Base-by-base conservation (phyloP, 2,888 invertebrate genomes). In the Pseudococcus longispinus region DNA sequence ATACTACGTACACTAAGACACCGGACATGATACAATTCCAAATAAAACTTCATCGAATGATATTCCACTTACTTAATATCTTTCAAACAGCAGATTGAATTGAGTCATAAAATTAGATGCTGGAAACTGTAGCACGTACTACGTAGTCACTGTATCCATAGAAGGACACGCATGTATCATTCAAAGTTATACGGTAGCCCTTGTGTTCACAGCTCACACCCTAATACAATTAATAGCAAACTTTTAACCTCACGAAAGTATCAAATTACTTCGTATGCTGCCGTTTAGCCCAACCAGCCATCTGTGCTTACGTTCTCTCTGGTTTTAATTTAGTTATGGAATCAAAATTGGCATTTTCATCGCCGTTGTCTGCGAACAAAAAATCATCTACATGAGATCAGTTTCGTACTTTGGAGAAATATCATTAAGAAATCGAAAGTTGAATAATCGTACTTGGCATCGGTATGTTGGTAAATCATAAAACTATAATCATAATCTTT, bases 221-320 rank as follows among this genome's bases (percentile, higher is more conserved):
- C 70, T 70, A 70, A 70, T 70, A 18, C 70, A 70, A 70, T 70
- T 70, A 70, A 70, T 70, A 32, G 26, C 70, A 70, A 70, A 70
- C 70, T 70, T 26, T 29, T 70, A 70, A 70, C 70, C 29, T 70
- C 29, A 70, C 29, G 70, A 70, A 70, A 32, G 29, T 70, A 70
- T 70, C 70, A 70, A 32, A 70, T 70, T 70, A 70, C 70, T 32
- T 29, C 18, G 29, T 29, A 70, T 29, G 15, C 70, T 29, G 29
- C 29, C 70, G 29, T 29, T 70, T 18, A 70, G 29, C 29, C 5
- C 3, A 70, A 29, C 29, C 29, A 20, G 15, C 29, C 70, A 70
- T 70, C 70, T 29, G 70, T 70, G 29, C 29, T 18, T 32, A 70
- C 70, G 32, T 65, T 70, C 18, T 29, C 15, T 70, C 18, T 18